Evolutionary conservation across 2,888 invertebrate genomes (phyloP).

Genomic region (Hipparchia semele): DNA sequence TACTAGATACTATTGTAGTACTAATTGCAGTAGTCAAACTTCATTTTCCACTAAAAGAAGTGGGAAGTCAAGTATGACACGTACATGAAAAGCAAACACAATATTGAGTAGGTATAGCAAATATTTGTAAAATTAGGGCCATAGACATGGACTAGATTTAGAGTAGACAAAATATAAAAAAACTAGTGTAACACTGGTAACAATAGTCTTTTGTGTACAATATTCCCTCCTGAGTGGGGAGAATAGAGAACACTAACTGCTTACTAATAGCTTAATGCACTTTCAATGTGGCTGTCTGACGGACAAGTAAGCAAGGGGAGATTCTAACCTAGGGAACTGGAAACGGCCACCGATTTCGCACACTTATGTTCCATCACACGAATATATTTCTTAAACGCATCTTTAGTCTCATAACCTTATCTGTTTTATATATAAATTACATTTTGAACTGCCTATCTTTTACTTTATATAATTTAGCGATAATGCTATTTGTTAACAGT

Average conservation of each 20-base stretch:
- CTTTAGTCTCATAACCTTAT: conserved; percentile 4
- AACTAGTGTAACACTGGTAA: too few species aligned
- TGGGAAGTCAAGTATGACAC: too few species aligned
- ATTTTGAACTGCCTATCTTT: conserved; percentile 16
- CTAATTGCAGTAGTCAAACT: too few species aligned
- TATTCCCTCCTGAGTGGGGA: conserved; percentile 43
- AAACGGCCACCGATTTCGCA: conserved; percentile 35
- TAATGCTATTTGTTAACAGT: too few species aligned
- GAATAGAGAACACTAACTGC: conserved; percentile 58
- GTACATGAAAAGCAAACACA: too few species aligned
- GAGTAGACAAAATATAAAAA: too few species aligned
- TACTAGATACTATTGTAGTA: too few species aligned
- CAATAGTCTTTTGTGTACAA: conserved; percentile 6
- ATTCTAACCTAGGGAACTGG: conserved; percentile 41
- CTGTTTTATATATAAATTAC: neutral
- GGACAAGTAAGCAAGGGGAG: conserved; percentile 53
- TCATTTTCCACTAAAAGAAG: too few species aligned
- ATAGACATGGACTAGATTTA: too few species aligned
- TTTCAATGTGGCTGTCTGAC: conserved; percentile 61
- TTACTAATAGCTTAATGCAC: conserved; percentile 76
- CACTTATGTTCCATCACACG: conserved; percentile 25
- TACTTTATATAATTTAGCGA: too few species aligned
- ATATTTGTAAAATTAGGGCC: too few species aligned
- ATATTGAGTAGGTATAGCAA: too few species aligned
- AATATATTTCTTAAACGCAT: conserved; percentile 26